phyloP scores from a whole-genome alignment of 2,888 invertebrate genomes.

The Dexiosoma caninum region DNA sequence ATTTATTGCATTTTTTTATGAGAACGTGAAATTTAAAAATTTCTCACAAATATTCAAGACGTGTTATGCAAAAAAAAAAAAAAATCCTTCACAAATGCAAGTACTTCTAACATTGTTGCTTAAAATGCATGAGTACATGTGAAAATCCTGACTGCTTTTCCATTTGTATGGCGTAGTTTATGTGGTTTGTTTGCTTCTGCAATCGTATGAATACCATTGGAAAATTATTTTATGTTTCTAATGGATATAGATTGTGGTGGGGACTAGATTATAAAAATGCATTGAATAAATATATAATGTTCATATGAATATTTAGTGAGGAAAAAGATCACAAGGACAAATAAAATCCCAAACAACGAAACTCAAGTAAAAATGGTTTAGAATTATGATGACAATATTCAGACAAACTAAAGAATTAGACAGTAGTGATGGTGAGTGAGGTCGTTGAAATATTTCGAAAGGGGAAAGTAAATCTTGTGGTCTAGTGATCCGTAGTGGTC shows the following conservation, averaged over 20 bases:
- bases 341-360: background rate
- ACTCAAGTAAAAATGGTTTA: background rate
- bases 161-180: background rate
- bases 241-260: background rate
- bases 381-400: too few species aligned
- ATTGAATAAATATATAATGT: background rate
- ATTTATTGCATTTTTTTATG: too few species aligned
- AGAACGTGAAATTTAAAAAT: too few species aligned
- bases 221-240: conserved; percentile 21
- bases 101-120: background rate
- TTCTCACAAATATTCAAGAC: conserved; percentile 3
- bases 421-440: too few species aligned
- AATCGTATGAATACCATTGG: conserved; percentile 42
- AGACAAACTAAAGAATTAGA: too few species aligned
- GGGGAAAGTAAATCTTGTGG: too few species aligned
- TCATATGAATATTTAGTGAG: background rate
- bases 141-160: background rate
- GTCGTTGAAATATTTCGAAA: too few species aligned
- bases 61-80: background rate
- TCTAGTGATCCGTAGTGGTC: too few species aligned
- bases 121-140: background rate
- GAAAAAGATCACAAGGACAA: background rate
- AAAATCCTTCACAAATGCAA: background rate
- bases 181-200: background rate
- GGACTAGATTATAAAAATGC: background rate